Evolutionary conservation across 2,888 invertebrate genomes (phyloP), one percentile per base, ranked within the genome.

Genomic region (Sceliomorpha sp.): DNA sequence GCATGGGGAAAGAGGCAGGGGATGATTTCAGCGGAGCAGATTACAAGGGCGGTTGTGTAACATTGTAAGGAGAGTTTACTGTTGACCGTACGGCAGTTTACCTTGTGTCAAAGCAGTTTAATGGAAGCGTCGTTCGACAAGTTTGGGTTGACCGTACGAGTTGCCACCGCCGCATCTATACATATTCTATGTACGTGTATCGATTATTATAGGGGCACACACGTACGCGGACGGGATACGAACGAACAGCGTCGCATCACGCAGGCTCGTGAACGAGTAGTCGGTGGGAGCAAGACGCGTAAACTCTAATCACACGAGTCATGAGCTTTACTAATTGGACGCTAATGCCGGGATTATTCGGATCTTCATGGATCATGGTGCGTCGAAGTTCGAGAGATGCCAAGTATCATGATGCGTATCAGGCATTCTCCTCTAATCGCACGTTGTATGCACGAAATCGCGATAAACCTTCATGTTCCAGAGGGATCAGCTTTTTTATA

Each of bases 231-330:
- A 45, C 58, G 27, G n/a, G n/a, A n/a, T n/a, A n/a, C 53, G 37
- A 45, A 26, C 37, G 12, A 12, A n/a, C 32, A 34, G 12, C 36
- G 42, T 37, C 15, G 48, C 31, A n/a, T n/a, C n/a, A n/a, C n/a
- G n/a, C n/a, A n/a, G n/a, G n/a, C n/a, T n/a, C n/a, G n/a, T n/a
- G n/a, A n/a, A n/a, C n/a, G n/a, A n/a, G n/a, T n/a, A n/a, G n/a
- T n/a, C n/a, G n/a, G n/a, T n/a, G n/a, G n/a, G n/a, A n/a, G 50
- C 53, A 67, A 59, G 59, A 53, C 48, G 59, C 59, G 59, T 67
- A 53, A 53, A 53, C 59, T 67, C 67, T 67, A 59, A 67, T 67
- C 59, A 59, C 40, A 59, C 59, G 47, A 53, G 67, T 45, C 58
- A 58, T 45, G 45, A 63, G 50, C 45, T 64, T 45, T 51, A 34